Evolutionary conservation across 1,140 invertebrate species (phyloP), one percentile per base, ranked within the genome.

Genomic region (Gonioctena quinquepunctata): DNA sequence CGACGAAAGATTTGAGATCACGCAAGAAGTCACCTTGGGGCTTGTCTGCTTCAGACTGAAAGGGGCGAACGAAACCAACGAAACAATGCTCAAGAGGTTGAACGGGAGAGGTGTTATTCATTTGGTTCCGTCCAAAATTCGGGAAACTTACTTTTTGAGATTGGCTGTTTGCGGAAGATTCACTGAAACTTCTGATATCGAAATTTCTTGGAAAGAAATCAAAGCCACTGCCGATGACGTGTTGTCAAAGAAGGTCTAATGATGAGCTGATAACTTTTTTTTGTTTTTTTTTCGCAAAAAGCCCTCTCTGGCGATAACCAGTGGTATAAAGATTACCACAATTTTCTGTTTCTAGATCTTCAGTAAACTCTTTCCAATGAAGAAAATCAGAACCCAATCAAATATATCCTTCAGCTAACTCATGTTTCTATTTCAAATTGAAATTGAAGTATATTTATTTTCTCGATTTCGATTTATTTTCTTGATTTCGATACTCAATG

Each of bases 41-140:
- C 85, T 99, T 1, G 96, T 98, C 59, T 99, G 96, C 81, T 99
- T 98, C 85, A 89, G 95, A 68, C 81, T 98, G 1, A 98, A 97
- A 87, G 93, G 91, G 3, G 85, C 88, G 4, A 98, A 98, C 80
- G 91, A 93, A 71, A 75, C 89, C 1, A 99, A 95, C 78, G 96
- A 99, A 81, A 84, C 85, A 1, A 84, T 99, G 0, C 81, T 97
- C 49, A 93, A 95, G 78, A 88, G 87, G 52, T 94, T 99, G 52
- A 99, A 99, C 79, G 92, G 92, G 0, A 91, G 94, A 33, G 93
- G 95, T 18, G 91, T 95, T 75, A 98, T 99, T 71, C 96, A 99
- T 84, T 85, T 99, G 68, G 96, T 98, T 0, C 96, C 97, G 0
- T 94, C 96, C 0, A 96, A 95, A 81, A 92, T 96, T 25, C 87